Evolutionary conservation across 2,113 vertebrate species (phyloP).

Genomic region (Casuarius casuarius): DNA sequence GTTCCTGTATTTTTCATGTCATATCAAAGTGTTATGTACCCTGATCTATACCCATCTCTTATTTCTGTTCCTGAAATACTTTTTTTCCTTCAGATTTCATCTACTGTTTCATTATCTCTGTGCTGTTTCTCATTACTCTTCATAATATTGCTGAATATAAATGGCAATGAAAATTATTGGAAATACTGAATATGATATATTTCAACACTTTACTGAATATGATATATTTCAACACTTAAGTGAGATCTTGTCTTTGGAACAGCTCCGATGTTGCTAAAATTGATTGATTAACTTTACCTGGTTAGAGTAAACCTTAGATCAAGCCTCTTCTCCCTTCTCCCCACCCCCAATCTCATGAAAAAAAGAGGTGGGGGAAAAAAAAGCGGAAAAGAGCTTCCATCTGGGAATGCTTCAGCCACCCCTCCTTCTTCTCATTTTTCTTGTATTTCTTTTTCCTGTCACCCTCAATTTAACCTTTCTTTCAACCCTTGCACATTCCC

Average conservation of each 20-base stretch:
- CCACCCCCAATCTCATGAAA: neutral
- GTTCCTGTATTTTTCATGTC: neutral
- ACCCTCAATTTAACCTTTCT: neutral
- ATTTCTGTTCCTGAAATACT: neutral
- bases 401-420: neutral
- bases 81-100: neutral
- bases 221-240: neutral
- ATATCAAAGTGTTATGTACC: neutral
- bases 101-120: neutral
- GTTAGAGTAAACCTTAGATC: neutral
- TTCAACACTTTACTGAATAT: neutral
- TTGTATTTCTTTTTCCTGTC: fast-evolving
- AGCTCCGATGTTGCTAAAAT: neutral
- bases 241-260: neutral
- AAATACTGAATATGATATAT: neutral
- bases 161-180: neutral
- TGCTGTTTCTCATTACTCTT: neutral
- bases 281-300: neutral
- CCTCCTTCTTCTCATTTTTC: neutral
- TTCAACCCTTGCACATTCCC: neutral
- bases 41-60: neutral
- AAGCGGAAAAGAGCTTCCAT: neutral
- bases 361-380: neutral
- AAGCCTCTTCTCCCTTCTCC: too few relatives aligned
- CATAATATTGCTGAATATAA: neutral